These are phyloP conservation scores for Lanius ludovicianus DNA, from an alignment of 2,113 vertebrate genomes.

Conservation along the genomic window DNA sequence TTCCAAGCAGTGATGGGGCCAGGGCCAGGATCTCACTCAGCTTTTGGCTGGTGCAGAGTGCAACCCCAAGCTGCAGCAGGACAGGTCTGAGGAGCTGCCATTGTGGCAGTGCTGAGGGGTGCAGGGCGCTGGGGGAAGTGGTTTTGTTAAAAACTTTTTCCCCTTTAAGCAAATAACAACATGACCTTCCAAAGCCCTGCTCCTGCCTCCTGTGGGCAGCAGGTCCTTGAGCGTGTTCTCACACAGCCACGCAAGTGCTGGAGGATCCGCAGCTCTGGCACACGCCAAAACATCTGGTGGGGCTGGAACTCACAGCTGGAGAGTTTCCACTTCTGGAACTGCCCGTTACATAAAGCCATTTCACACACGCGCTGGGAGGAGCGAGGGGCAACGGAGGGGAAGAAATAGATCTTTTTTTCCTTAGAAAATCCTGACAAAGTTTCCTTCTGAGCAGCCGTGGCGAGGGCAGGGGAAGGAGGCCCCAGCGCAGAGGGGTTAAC, in stretches of 20 bases:
- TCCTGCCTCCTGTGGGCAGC: conserved; percentile 46
- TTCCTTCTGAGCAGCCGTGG: neutral
- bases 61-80: neutral
- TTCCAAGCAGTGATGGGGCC: neutral
- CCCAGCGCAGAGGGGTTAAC: neutral
- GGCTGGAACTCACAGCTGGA: conserved; percentile 64
- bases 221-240: conserved; percentile 35
- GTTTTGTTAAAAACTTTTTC: neutral
- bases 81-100: fast-evolving
- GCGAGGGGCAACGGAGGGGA: conserved; percentile 45
- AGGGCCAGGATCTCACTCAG: neutral
- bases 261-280: neutral
- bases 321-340: conserved; percentile 55
- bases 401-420: conserved; percentile 28
- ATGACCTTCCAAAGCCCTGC: conserved; percentile 40
- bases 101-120: neutral
- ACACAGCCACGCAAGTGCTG: conserved; percentile 31
- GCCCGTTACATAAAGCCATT: conserved; percentile 61
- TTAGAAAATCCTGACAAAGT: neutral
- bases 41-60: neutral
- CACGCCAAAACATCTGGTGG: conserved; percentile 60
- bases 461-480: neutral
- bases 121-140: neutral
- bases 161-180: neutral
- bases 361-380: conserved; percentile 43